These are phyloP conservation scores for Ophraella communa DNA, from an alignment of 2,888 invertebrate genomes.

Conservation along the genomic window DNA sequence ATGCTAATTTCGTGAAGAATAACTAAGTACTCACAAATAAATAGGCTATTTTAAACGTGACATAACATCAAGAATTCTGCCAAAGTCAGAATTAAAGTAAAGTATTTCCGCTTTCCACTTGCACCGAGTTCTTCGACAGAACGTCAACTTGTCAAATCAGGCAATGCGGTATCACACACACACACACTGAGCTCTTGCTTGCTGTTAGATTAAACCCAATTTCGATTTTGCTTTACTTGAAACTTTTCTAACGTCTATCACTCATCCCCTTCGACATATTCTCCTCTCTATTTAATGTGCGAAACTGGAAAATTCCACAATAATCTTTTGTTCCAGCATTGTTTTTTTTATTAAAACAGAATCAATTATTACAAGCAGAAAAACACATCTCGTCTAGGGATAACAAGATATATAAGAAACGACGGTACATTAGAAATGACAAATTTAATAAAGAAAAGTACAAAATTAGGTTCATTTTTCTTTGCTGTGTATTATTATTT, in stretches of 20 bases:
- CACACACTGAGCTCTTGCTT: slow-evolving; percentile 36
- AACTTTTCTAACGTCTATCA: slow-evolving; percentile 30
- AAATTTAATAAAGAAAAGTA: no score
- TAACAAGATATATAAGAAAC: no score
- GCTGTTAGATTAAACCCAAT: slow-evolving; percentile 40
- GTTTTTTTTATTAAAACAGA: no score
- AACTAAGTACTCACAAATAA: slow-evolving; percentile 13
- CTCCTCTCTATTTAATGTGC: slow-evolving; percentile 5
- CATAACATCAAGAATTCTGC: slow-evolving; percentile 44
- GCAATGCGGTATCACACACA: slow-evolving; percentile 39
- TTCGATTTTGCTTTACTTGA: slow-evolving; percentile 34
- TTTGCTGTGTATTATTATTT: no score
- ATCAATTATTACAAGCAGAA: neutral
- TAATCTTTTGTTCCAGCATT: neutral
- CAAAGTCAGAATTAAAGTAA: slow-evolving; percentile 48
- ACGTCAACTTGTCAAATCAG: slow-evolving; percentile 35
- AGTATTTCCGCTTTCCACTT: slow-evolving; percentile 23
- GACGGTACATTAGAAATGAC: no score
- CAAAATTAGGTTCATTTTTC: no score
- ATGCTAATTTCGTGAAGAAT: slow-evolving; percentile 2
- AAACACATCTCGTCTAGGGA: no score
- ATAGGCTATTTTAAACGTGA: slow-evolving; percentile 24
- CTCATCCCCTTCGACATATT: slow-evolving; percentile 13
- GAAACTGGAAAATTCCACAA: neutral
- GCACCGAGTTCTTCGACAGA: slow-evolving; percentile 31